These are phyloP conservation scores for Hyla sarda DNA, from an alignment of 2,113 vertebrate genomes.

Conservation along the genomic window DNA sequence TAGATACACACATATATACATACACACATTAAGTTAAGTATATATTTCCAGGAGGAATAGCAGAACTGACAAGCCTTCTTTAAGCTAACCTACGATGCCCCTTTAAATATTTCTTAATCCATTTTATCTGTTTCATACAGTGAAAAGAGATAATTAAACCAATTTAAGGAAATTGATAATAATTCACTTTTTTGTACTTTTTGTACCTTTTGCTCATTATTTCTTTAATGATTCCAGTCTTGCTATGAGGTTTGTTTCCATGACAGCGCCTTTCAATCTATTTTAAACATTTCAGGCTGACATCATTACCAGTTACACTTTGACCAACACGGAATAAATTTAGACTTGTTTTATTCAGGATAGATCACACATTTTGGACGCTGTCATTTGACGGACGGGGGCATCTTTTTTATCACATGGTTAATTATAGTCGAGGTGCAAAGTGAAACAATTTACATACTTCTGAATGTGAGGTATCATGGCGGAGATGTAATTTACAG, in stretches of 20 bases:
- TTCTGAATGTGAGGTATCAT: background rate
- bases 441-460: background rate
- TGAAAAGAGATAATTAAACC: background rate
- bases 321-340: conserved; percentile 26
- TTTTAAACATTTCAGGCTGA: conserved; percentile 28
- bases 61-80: too few relatives aligned
- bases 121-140: background rate
- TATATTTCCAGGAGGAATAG: too few relatives aligned
- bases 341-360: conserved; percentile 13
- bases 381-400: background rate
- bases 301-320: conserved; percentile 36
- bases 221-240: background rate
- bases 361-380: conserved; percentile 4
- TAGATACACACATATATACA: too few relatives aligned
- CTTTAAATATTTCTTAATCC: background rate
- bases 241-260: conserved; percentile 36
- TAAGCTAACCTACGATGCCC: too few relatives aligned
- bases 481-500: background rate
- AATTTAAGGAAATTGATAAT: conserved; percentile 13
- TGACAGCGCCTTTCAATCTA: conserved; percentile 39
- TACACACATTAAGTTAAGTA: too few relatives aligned
- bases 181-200: background rate
- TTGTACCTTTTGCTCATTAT: background rate
- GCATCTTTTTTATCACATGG: background rate
- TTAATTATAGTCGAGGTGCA: conserved; percentile 16